Evolutionary conservation across 2,113 vertebrate genomes (phyloP), one percentile per base, ranked within the genome.

Genomic region (Sterna hirundo): DNA sequence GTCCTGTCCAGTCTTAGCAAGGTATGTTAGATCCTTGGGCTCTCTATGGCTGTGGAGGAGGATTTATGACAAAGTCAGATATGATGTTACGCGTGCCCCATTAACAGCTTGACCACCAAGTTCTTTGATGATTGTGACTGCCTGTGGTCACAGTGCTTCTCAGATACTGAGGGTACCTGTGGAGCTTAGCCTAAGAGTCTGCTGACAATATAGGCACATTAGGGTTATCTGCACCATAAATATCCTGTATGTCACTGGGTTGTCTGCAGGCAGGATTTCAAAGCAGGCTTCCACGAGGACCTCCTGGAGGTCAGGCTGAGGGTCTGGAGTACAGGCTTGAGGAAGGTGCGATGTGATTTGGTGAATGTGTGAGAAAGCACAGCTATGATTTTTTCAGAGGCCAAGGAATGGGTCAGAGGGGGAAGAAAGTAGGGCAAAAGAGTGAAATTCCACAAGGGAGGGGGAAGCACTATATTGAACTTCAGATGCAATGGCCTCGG

Each of bases 41-140:
- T 78, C 29, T 58, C 11, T 85, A 7, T 34, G 51, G 17, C 46
- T 76, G 21, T 7, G 3, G 49, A 80, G 62, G 12, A 84, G 14
- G 46, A 42, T 34, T 85, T 69, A 26, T 5, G n/a, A 83, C 32
- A 68, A 83, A 32, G 23, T n/a, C 47, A 55, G 23, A 32, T 38
- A 2, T 90, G 38, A 72, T n/a, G 12, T 26, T 54, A 44, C 3
- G 5, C 0, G 0, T 46, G 52, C 20, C 51, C n/a, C 29, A 3
- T 64, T 72, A 57, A 60, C 58, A 74, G 52, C 36, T 27, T 52
- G 52, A 61, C 57, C 52, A 36, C 32, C 30, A 58, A 80, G n/a
- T 11, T 65, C 49, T 86, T 47, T 57, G 54, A 44, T 11, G 44
- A 46, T 30, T 83, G 4, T 26, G 22, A 60, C 10, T 34, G 42